phyloP scores from a whole-genome alignment of 2,888 invertebrate genomes.

The Gonocerus acuteangulatus region DNA sequence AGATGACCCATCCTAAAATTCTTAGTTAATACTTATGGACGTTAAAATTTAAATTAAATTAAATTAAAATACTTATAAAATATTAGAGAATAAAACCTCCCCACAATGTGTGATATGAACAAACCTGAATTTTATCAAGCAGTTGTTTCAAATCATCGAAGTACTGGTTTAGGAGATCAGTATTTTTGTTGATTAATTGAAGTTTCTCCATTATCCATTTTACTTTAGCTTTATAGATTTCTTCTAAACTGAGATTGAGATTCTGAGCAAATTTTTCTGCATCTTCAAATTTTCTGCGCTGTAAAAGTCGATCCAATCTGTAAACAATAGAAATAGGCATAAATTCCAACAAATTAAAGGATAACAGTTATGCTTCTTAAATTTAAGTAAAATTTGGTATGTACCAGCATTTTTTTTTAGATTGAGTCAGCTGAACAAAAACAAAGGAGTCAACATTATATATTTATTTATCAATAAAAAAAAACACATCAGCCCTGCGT shows the following conservation, averaged over 20 bases:
- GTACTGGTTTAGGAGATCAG: constrained; percentile 27
- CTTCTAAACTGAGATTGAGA: constrained; percentile 44
- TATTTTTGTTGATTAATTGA: constrained; percentile 39
- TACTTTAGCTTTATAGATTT: constrained; percentile 46
- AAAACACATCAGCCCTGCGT: too few species aligned
- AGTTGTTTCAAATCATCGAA: constrained; percentile 43
- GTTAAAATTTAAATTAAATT: too few species aligned
- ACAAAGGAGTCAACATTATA: too few species aligned
- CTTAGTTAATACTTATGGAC: too few species aligned
- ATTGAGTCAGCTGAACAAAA: too few species aligned
- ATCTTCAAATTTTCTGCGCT: constrained; percentile 46
- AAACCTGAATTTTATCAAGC: constrained; percentile 44
- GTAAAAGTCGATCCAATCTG: constrained; percentile 42
- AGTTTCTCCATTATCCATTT: constrained; percentile 42
- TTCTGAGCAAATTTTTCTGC: constrained; percentile 46
- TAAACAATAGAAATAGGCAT: neutral
- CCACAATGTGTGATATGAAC: too few species aligned
- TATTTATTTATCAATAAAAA: too few species aligned
- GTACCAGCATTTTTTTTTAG: too few species aligned
- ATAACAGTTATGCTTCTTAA: neutral
- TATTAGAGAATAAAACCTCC: too few species aligned
- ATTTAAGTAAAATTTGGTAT: too few species aligned
- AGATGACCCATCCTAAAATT: too few species aligned
- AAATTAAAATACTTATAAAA: too few species aligned
- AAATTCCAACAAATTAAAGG: neutral